Conservation (phyloP, 2,888 invertebrate genomes). For the Phengaris arion region DNA sequence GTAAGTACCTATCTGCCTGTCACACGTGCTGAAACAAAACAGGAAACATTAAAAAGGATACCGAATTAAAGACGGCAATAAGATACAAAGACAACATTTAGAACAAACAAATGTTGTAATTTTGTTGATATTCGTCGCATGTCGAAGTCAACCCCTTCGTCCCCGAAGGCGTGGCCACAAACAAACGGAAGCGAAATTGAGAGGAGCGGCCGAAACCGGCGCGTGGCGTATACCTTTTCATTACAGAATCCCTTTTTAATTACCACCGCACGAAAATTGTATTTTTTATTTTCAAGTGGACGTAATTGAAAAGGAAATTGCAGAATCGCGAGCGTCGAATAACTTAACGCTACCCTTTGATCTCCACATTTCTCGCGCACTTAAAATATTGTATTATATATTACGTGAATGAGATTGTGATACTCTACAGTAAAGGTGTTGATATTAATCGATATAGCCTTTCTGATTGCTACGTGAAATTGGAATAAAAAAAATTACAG, state of each 20-base stretch:
- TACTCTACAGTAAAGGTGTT: neutral
- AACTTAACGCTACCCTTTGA: conserved; percentile 79
- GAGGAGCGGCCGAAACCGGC: conserved; percentile 75
- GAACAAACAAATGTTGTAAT: conserved; percentile 39
- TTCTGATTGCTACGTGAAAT: neutral
- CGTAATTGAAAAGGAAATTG: conserved; percentile 79
- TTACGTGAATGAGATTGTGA: neutral
- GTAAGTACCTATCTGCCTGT: too few species aligned
- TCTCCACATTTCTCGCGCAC: conserved; percentile 67
- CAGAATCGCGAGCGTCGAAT: conserved; percentile 65
- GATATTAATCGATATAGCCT: neutral
- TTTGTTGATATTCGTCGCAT: conserved; percentile 57
- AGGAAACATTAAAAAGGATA: neutral
- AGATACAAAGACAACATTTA: conserved; percentile 20
- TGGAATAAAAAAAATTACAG: neutral
- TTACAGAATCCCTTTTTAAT: conserved; percentile 80
- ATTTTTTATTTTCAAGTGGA: conserved; percentile 76
- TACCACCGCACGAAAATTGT: conserved; percentile 77
- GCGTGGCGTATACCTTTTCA: conserved; percentile 72
- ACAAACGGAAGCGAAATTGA: conserved; percentile 78
- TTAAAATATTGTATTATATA: conserved; percentile 40
- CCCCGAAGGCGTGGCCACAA: conserved; percentile 72
- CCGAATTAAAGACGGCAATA: conserved; percentile 8
- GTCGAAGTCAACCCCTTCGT: conserved; percentile 62
- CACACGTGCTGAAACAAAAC: too few species aligned